phyloP scores from a whole-genome alignment of 2,113 vertebrate genomes.

The Sinocyclocheilus maitianheensis region DNA sequence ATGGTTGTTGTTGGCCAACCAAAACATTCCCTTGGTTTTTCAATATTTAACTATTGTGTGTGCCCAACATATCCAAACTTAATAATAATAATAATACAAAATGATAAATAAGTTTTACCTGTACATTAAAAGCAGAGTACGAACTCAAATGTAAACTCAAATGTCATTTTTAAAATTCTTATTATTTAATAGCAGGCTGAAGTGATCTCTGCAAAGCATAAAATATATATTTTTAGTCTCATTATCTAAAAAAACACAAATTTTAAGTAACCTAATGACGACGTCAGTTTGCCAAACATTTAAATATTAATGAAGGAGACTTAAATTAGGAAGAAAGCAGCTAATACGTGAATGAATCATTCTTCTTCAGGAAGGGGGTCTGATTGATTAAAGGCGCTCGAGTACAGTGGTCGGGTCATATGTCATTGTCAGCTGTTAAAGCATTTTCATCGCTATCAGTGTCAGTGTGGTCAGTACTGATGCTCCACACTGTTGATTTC shows the following conservation, averaged over 20 bases:
- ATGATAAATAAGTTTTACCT: not conserved
- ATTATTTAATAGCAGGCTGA: too few species aligned
- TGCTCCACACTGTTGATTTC: not conserved
- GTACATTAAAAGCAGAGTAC: not conserved
- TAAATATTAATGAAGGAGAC: too few species aligned
- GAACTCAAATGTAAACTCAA: not conserved
- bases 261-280: not conserved
- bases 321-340: not conserved
- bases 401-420: not conserved
- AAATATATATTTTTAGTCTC: not conserved
- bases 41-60: not conserved
- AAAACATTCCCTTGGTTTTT: conserved; percentile 51
- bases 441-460: not conserved
- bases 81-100: not conserved
- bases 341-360: not conserved
- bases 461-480: not conserved
- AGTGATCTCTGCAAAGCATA: not conserved
- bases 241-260: not conserved
- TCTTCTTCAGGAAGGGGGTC: not conserved
- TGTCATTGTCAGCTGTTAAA: conserved; percentile 29
- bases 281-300: not conserved
- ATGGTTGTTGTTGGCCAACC: conserved; percentile 50
- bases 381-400: not conserved
- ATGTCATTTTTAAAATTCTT: too few species aligned
- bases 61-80: not conserved